These are phyloP conservation scores for Lethenteron reissneri DNA, from an alignment of 2,113 vertebrate genomes.

Conservation along the genomic window DNA sequence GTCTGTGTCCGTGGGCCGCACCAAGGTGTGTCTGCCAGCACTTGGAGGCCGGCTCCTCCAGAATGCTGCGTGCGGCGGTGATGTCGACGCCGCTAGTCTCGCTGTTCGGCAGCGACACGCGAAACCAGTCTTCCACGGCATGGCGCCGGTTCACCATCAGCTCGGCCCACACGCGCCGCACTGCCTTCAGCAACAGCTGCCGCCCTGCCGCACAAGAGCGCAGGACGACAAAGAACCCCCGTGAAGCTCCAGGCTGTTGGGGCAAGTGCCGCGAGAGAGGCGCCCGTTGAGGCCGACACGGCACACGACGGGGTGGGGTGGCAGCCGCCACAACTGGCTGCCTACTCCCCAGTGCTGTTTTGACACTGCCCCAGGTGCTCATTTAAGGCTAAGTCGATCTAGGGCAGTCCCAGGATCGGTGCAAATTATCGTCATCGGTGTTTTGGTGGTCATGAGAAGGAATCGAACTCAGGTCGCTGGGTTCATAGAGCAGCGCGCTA, in stretches of 20 bases:
- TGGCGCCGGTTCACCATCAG: constrained; percentile 86
- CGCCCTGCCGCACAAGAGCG: constrained; percentile 35
- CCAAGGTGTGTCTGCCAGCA: constrained; percentile 92
- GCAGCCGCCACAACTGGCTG: too few relatives aligned
- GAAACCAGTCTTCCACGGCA: constrained; percentile 77
- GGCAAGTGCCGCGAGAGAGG: too few relatives aligned
- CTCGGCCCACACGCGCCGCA: constrained; percentile 93
- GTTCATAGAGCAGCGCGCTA: neutral
- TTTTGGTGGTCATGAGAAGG: too few relatives aligned
- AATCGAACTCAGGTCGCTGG: too few relatives aligned
- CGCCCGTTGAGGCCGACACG: too few relatives aligned
- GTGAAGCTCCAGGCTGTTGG: fast-evolving
- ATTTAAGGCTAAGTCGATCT: too few relatives aligned
- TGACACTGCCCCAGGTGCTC: too few relatives aligned
- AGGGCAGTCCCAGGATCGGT: too few relatives aligned
- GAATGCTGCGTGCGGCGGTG: constrained; percentile 36
- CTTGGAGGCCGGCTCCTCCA: constrained; percentile 73
- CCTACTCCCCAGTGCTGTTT: too few relatives aligned
- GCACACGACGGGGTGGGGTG: too few relatives aligned
- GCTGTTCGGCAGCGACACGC: constrained; percentile 69
- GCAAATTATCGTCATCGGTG: too few relatives aligned
- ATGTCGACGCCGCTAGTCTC: constrained; percentile 89
- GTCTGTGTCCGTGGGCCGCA: constrained; percentile 16
- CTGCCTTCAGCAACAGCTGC: constrained; percentile 83
- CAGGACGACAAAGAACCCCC: constrained; percentile 8